Conservation (phyloP, 2,888 invertebrate genomes). For the Fissipunctia ypsillon region DNA sequence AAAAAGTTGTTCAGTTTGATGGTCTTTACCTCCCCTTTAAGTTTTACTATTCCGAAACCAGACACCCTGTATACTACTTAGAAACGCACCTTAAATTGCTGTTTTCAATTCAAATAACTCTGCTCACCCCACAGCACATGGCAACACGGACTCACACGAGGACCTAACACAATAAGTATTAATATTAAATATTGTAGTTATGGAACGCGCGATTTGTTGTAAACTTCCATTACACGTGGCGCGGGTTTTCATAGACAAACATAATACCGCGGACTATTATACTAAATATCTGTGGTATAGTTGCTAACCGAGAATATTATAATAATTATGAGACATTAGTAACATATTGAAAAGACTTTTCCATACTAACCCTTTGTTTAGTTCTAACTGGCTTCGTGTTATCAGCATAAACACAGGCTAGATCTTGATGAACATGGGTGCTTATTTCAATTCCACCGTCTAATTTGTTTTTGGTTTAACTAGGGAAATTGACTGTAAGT, state of each 20-base stretch:
- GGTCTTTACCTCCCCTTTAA: too few species aligned
- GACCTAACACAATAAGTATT: conserved; percentile 32
- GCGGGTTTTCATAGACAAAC: conserved; percentile 44
- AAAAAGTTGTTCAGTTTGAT: too few species aligned
- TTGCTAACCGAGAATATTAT: conserved; percentile 23
- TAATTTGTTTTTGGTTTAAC: not conserved
- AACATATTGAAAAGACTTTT: conserved; percentile 3
- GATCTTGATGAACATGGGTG: too few species aligned
- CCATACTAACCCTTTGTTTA: not conserved
- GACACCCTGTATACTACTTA: too few species aligned
- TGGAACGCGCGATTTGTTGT: conserved; percentile 48
- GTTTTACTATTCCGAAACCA: too few species aligned
- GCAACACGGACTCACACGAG: conserved; percentile 34
- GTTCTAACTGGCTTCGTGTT: not conserved
- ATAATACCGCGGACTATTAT: conserved; percentile 26
- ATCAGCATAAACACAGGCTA: too few species aligned
- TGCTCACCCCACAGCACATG: conserved; percentile 14
- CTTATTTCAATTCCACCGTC: not conserved
- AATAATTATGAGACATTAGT: conserved; percentile 3
- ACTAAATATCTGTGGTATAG: conserved; percentile 13
- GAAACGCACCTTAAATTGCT: conserved; percentile 6
- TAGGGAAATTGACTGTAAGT: not conserved
- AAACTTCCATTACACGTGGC: conserved; percentile 66
- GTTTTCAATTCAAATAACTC: conserved; percentile 37
- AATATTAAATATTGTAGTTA: conserved; percentile 53